Evolutionary conservation across 1,140 invertebrate species (phyloP).

Genomic region (Lasaia peninsularis): DNA sequence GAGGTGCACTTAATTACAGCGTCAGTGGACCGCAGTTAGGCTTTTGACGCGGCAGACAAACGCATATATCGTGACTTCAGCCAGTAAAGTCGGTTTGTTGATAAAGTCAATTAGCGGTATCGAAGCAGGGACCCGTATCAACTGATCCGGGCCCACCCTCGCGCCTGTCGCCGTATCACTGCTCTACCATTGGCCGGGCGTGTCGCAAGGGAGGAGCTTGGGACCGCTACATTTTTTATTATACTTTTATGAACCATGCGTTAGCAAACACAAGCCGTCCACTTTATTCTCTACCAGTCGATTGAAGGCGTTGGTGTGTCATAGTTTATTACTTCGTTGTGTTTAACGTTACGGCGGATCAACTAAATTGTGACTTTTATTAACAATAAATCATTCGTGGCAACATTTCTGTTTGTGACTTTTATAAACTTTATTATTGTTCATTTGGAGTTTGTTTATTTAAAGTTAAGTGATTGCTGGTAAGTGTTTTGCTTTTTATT

Average conservation of each 20-base stretch:
- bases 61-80: conserved; percentile 72
- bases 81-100: conserved; percentile 75
- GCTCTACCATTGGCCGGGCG: conserved; percentile 56
- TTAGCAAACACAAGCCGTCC: conserved; percentile 52
- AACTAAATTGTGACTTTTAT: conserved; percentile 61
- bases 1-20: conserved; percentile 64
- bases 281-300: conserved; percentile 69
- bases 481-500: conserved; percentile 41
- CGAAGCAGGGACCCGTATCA: conserved; percentile 71
- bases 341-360: conserved; percentile 50
- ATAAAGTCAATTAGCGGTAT: conserved; percentile 76
- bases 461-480: conserved; percentile 33
- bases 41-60: conserved; percentile 73
- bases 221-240: conserved; percentile 61
- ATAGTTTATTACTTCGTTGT: conserved; percentile 69
- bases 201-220: conserved; percentile 58
- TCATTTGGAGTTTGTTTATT: conserved; percentile 36
- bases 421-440: conserved; percentile 24
- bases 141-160: conserved; percentile 64
- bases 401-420: conserved; percentile 43
- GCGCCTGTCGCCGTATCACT: conserved; percentile 43
- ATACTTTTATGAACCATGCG: conserved; percentile 57
- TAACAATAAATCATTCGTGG: conserved; percentile 53
- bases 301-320: conserved; percentile 68
- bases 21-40: conserved; percentile 62